These are phyloP conservation scores for Trichonephila clavata DNA, from an alignment of 1,140 invertebrate genomes.

Conservation along the genomic window DNA sequence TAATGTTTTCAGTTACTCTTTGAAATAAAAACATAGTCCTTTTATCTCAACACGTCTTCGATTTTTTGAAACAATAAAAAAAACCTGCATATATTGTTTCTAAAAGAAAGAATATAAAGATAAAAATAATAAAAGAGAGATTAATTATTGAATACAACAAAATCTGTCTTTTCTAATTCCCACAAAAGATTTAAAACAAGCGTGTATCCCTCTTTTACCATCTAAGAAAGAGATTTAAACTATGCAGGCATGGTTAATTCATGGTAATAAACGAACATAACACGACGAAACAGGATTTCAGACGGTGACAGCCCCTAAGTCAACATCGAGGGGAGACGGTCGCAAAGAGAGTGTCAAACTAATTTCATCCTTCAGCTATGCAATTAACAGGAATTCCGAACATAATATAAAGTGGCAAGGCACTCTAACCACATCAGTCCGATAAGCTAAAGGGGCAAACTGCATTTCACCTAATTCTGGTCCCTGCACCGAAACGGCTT, in stretches of 20 bases:
- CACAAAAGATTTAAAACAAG: no score
- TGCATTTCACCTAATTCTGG: constrained; percentile 13
- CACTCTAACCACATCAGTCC: constrained; percentile 19
- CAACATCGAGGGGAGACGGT: background rate
- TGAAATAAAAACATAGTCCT: no score
- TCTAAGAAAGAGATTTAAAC: background rate
- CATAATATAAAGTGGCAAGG: constrained; percentile 34
- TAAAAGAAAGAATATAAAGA: no score
- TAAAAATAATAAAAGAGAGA: no score
- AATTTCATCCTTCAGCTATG: constrained; percentile 21
- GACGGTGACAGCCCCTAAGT: constrained; percentile 1
- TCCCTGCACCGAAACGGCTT: background rate
- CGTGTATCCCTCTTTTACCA: no score
- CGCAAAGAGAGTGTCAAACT: background rate
- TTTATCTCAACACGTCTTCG: no score
- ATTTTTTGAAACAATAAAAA: no score
- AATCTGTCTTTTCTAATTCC: no score
- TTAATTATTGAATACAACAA: no score
- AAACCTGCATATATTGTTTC: no score
- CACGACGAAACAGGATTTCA: background rate
- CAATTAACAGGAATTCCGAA: constrained; percentile 40
- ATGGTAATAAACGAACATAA: background rate
- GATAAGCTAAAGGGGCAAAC: constrained; percentile 22
- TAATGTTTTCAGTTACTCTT: no score
- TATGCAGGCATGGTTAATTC: background rate